A percentile compares a stretch with the other conserved stretches of the same genome.
phyloP scores from a whole-genome alignment of 92 coral and sea anemone genomes.

The Pocillopora grandis region DNA sequence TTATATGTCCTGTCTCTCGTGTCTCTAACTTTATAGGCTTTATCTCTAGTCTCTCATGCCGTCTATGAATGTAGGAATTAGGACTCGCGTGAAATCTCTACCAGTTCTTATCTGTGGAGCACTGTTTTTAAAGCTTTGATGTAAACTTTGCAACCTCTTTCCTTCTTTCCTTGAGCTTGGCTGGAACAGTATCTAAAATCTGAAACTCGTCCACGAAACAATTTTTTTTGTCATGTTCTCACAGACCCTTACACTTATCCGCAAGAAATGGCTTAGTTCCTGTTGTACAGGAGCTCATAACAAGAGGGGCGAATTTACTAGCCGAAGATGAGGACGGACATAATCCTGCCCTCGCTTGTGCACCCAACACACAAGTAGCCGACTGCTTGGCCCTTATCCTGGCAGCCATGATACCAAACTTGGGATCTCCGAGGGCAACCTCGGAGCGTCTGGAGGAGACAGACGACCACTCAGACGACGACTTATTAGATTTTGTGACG shows the following conservation, averaged over 20 bases:
- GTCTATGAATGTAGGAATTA: no score
- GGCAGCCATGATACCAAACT: conserved; percentile 83
- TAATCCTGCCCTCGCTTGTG: conserved; percentile 96
- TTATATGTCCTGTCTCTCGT: no score
- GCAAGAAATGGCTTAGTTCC: conserved; percentile 91
- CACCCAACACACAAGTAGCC: conserved; percentile 94
- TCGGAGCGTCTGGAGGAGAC: conserved; percentile 50
- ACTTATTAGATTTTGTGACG: conserved; percentile 31
- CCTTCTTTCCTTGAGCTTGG: no score
- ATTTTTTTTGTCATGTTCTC: neutral
- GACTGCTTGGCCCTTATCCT: conserved; percentile 88
- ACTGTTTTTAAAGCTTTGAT: no score
- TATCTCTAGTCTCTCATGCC: no score
- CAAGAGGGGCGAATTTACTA: conserved; percentile 87
- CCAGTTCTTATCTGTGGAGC: no score
- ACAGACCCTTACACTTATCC: conserved; percentile 91
- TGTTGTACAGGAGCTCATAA: conserved; percentile 90
- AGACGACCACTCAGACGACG: conserved; percentile 38
- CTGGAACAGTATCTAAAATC: no score
- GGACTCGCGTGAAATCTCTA: no score
- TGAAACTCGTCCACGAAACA: neutral
- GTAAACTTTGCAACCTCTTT: no score
- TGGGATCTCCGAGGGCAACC: conserved; percentile 46
- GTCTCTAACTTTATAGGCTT: no score
- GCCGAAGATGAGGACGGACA: conserved; percentile 97